Conservation (phyloP, 2,888 invertebrate species). For the Tenthredo mesomela region DNA sequence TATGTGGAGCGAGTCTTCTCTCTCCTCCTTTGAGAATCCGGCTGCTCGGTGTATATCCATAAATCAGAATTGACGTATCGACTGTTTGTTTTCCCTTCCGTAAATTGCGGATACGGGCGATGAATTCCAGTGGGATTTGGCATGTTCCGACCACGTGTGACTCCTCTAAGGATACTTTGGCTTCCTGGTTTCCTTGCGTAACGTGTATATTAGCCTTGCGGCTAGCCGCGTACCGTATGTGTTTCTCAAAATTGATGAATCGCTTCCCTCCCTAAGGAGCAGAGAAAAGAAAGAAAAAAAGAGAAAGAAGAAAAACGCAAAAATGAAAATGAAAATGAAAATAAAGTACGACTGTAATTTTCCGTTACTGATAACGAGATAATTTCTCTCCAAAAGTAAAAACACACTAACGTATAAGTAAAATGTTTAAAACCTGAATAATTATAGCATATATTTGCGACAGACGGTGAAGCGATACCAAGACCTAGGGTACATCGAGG, state of each 20-base stretch:
- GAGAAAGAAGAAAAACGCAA: background rate
- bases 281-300: background rate
- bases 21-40: background rate
- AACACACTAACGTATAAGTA: background rate
- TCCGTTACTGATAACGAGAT: conserved; percentile 13
- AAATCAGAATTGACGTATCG: conserved; percentile 56
- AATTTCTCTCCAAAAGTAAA: background rate
- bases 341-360: conserved; percentile 23
- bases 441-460: conserved; percentile 18
- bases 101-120: conserved; percentile 55
- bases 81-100: conserved; percentile 52
- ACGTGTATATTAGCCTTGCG: conserved; percentile 47
- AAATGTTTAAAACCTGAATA: background rate
- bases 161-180: conserved; percentile 52
- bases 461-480: conserved; percentile 12
- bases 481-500: background rate
- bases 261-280: conserved; percentile 54
- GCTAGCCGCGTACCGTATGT: conserved; percentile 54
- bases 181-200: conserved; percentile 57
- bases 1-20: background rate
- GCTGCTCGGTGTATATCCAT: conserved; percentile 20
- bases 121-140: conserved; percentile 59
- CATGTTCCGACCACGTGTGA: conserved; percentile 61
- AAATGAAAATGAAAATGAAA: conserved; percentile 51
- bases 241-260: conserved; percentile 59